phyloP scores from a whole-genome alignment of 2,888 invertebrate species.

The Leptinotarsa peninsularis region DNA sequence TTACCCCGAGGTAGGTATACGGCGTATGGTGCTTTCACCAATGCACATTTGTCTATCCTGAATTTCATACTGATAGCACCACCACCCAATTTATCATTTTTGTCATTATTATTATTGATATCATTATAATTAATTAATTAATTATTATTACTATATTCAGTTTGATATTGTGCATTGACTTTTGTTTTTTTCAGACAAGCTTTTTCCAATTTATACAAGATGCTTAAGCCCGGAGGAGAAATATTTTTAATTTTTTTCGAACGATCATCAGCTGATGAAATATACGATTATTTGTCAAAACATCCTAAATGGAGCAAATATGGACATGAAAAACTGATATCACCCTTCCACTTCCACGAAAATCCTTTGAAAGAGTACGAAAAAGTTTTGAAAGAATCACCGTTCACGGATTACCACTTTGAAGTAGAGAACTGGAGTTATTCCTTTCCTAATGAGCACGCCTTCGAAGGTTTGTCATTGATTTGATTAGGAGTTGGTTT shows the following conservation, averaged over 20 bases:
- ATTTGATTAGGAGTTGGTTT: no score
- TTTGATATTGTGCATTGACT: no score
- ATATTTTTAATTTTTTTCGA: conserved; percentile 73
- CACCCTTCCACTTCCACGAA: conserved; percentile 25
- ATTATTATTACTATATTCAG: no score
- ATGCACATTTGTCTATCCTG: no score
- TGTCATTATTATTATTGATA: no score
- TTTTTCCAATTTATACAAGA: conserved; percentile 73
- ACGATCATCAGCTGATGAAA: conserved; percentile 28
- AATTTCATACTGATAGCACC: no score
- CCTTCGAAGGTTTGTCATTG: conserved; percentile 19
- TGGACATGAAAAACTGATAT: conserved; percentile 28
- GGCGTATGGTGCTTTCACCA: no score
- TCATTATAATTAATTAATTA: no score
- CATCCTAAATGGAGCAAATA: conserved; percentile 37
- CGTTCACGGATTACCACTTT: conserved; percentile 20
- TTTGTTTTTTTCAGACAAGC: conserved; percentile 67
- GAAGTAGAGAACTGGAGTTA: conserved; percentile 19
- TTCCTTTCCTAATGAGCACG: conserved; percentile 16
- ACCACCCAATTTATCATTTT: no score
- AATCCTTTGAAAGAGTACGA: conserved; percentile 21
- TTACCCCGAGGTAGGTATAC: no score
- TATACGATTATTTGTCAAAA: conserved; percentile 22
- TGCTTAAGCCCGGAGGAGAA: conserved; percentile 76
- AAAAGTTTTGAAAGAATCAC: conserved; percentile 19